phyloP scores from a whole-genome alignment of 1,140 invertebrate species.

The Diorhabda carinulata region DNA sequence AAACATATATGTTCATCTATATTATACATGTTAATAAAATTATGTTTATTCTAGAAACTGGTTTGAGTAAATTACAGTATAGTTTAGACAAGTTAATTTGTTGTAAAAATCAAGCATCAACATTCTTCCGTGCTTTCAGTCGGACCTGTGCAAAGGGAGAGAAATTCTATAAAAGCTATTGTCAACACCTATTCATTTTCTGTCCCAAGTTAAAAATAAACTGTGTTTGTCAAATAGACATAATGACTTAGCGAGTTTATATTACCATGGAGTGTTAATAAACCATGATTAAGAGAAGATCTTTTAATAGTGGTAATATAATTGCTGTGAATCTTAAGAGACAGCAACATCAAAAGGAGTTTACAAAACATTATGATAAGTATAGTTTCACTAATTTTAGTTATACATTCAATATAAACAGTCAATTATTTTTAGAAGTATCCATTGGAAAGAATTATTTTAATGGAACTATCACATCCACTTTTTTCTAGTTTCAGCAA shows the following conservation, averaged over 20 bases:
- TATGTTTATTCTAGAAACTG: no score
- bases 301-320: conserved; percentile 3
- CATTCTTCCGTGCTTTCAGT: not conserved
- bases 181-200: conserved; percentile 1
- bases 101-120: no score
- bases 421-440: no score
- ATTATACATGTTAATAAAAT: no score
- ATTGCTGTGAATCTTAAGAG: not conserved
- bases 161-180: conserved; percentile 3
- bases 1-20: no score
- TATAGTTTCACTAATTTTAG: no score
- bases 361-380: not conserved
- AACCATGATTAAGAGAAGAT: not conserved
- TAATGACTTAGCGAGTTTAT: not conserved
- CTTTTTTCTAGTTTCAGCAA: no score
- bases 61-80: no score
- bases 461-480: no score
- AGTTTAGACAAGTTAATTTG: no score
- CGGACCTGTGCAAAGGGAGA: not conserved
- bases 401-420: no score
- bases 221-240: not conserved
- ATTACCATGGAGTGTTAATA: conserved; percentile 1
- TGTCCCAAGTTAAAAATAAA: not conserved
- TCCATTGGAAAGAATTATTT: no score
- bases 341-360: not conserved